Base-by-base conservation (phyloP, 2,113 vertebrate genomes). In the Cyanoliseus patagonus region DNA sequence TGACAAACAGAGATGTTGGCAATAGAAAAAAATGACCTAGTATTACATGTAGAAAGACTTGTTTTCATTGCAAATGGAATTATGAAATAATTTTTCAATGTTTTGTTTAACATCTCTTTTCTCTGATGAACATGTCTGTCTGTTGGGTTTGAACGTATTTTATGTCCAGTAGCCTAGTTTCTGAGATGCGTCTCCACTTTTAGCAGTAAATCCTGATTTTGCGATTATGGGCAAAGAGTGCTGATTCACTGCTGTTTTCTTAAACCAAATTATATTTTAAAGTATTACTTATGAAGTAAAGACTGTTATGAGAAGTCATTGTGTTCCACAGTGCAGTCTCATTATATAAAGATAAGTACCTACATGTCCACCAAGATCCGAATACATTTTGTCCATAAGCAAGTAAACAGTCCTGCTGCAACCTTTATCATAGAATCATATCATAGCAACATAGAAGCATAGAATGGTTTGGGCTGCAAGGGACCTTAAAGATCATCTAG, bases 221-320 rank as follows among this genome's bases (percentile, higher is more conserved):
- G 31, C 0, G n/a, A 92, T 64, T 91, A 75, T 24, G 49, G 86
- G 86, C 46, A 64, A 79, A 62, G 52, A 89, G 28, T 75, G 57
- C 92, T 92, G 92, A 97, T 96, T 96, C 93, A 95, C 82, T 90
- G 90, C 84, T 82, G 47, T 64, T 96, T 94, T 91, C 78, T 87
- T 52, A 88, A 86, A 92, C 24, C 11, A 73, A 89, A 96, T 96
- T 59, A 63, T 42, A 87, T 95, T 78, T 25, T 83, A 90, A 96
- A 91, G 74, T 94, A 92, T 76, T 87, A 82, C 66, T 90, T 94
- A 61, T 92, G 49, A 94, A 92, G 87, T 70, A 93, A 87, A 77
- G 52, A 86, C 53, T 84, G 66, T 76, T 90, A 87, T 19, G 69
- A 18, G 6, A 94, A 94, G 62, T 64, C 80, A 84, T 64, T 9